Conservation (phyloP, 2,888 invertebrate genomes). For the Polyommatus iphigenia region DNA sequence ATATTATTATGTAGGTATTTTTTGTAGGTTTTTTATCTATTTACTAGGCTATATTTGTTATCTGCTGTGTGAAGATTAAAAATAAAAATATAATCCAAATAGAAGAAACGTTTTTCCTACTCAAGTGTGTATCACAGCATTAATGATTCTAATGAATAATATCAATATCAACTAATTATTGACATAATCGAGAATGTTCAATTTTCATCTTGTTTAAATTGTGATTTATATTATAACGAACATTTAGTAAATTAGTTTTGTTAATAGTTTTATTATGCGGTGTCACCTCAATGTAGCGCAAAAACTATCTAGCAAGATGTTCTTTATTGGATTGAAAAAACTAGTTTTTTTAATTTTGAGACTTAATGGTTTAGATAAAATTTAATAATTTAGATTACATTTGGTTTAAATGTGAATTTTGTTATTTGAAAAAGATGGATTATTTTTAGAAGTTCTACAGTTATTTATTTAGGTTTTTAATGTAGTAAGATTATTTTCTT, state of each 20-base stretch:
- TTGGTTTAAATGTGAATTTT: not conserved
- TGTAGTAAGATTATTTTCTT: too few relatives aligned
- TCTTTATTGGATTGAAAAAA: not conserved
- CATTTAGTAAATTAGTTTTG: slow-evolving; percentile 26
- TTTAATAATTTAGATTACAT: not conserved
- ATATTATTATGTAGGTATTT: too few relatives aligned
- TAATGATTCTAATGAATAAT: not conserved
- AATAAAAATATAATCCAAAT: too few relatives aligned
- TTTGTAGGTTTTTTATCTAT: too few relatives aligned
- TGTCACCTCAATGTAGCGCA: not conserved
- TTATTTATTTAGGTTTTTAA: too few relatives aligned
- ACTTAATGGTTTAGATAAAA: not conserved
- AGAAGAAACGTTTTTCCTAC: not conserved
- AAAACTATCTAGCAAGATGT: not conserved
- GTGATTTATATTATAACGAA: slow-evolving; percentile 5
- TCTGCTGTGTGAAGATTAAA: too few relatives aligned
- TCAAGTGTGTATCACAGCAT: not conserved
- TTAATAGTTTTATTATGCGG: slow-evolving; percentile 21
- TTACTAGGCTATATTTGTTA: too few relatives aligned
- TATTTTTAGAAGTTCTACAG: too few relatives aligned
- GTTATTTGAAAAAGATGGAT: too few relatives aligned
- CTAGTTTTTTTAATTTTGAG: not conserved
- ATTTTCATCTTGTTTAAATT: not conserved
- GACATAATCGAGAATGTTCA: slow-evolving; percentile 36
- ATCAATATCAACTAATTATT: slow-evolving; percentile 38